A percentile compares a stretch with the other conserved stretches of the same genome.
Evolutionary conservation across 2,888 invertebrate genomes (phyloP).

Genomic region (Eudasyphora cyanicolor): DNA sequence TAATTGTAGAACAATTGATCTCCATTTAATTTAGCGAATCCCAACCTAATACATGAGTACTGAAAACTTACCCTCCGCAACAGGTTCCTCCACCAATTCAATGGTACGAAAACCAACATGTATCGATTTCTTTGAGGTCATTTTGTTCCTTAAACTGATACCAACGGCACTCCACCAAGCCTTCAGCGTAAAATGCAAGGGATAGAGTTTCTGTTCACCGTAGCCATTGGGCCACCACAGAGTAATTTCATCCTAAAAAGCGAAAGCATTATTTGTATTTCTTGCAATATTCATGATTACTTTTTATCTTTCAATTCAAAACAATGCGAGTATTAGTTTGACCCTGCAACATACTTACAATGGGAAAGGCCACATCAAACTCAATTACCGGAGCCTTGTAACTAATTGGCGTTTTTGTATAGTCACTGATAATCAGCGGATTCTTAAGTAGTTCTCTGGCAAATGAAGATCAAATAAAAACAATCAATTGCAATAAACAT

Average conservation of each 20-base stretch:
- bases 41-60: too few species aligned
- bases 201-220: slow-evolving; percentile 90
- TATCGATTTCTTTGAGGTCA: slow-evolving; percentile 81
- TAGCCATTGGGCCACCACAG: slow-evolving; percentile 98
- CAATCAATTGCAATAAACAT: background rate
- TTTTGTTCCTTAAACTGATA: slow-evolving; percentile 71
- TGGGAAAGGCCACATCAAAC: slow-evolving; percentile 75
- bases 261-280: background rate
- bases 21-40: too few species aligned
- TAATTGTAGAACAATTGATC: too few species aligned
- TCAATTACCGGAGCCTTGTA: slow-evolving; percentile 73
- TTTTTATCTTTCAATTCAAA: too few species aligned
- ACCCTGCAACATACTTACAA: slow-evolving; percentile 69
- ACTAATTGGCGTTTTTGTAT: slow-evolving; percentile 69
- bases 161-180: slow-evolving; percentile 73
- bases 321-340: too few species aligned
- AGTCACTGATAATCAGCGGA: slow-evolving; percentile 71
- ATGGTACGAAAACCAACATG: slow-evolving; percentile 92
- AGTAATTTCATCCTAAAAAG: slow-evolving; percentile 80
- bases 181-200: slow-evolving; percentile 81
- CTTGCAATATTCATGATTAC: too few species aligned
- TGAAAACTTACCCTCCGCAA: slow-evolving; percentile 52
- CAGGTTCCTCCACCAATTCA: slow-evolving; percentile 87
- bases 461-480: slow-evolving; percentile 27
- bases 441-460: slow-evolving; percentile 76